A percentile compares a stretch with the other conserved stretches of the same genome.
phyloP scores from a whole-genome alignment of 2,113 vertebrate species.

The Caloenas nicobarica region DNA sequence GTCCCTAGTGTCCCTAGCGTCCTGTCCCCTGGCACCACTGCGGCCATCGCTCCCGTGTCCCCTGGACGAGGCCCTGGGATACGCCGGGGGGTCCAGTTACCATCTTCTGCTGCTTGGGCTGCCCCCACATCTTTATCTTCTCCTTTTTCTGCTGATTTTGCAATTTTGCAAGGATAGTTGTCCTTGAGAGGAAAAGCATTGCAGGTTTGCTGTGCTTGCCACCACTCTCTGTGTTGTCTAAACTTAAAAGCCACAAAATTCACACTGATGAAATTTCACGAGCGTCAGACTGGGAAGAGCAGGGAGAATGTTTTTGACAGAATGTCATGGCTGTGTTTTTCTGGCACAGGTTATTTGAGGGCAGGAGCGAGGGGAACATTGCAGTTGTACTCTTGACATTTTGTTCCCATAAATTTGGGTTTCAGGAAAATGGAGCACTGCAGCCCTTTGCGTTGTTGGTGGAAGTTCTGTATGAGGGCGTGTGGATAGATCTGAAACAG shows the following conservation, averaged over 20 bases:
- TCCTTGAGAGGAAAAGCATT: background rate
- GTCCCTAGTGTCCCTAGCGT: background rate
- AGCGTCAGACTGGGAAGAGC: background rate
- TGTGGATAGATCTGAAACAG: background rate
- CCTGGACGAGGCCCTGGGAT: background rate
- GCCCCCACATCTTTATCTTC: background rate
- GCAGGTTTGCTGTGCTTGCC: background rate
- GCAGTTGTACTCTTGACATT: background rate
- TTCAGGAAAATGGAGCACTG: background rate
- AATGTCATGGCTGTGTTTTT: background rate
- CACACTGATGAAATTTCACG: background rate
- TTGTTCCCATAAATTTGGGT: background rate
- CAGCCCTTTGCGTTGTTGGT: background rate
- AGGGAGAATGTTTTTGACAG: background rate
- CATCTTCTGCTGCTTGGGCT: background rate
- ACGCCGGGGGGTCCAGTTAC: background rate
- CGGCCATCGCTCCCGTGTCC: fast-evolving
- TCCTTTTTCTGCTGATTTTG: background rate
- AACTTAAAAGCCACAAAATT: background rate
- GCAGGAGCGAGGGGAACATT: background rate
- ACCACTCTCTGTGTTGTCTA: background rate
- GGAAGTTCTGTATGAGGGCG: background rate
- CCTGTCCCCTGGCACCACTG: too few species aligned
- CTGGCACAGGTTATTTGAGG: background rate
- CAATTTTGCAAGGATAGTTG: conserved; percentile 8